Conservation (phyloP, 2,888 invertebrate species). For the Andrena hattorfiana region DNA sequence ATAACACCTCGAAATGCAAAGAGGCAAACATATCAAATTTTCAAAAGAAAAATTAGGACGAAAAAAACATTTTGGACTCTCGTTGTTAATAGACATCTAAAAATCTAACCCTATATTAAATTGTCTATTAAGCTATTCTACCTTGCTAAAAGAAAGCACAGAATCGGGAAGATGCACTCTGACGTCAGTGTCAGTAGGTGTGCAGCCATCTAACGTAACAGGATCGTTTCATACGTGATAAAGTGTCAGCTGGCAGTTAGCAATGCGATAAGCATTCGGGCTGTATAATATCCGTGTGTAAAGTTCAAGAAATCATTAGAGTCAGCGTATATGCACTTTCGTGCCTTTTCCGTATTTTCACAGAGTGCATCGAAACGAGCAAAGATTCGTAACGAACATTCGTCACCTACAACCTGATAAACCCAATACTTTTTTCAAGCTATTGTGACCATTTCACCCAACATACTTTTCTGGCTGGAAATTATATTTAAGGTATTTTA, state of each 20-base stretch:
- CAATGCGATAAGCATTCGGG: constrained; percentile 50
- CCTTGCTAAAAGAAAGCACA: neutral
- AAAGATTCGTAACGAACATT: neutral
- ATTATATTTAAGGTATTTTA: no score
- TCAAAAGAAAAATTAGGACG: neutral
- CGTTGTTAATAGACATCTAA: neutral
- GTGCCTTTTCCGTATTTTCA: constrained; percentile 9
- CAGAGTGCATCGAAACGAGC: neutral
- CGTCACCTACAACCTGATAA: neutral
- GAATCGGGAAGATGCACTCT: constrained; percentile 9
- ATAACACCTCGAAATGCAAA: no score
- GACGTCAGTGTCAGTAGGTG: constrained; percentile 46
- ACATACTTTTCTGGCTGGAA: no score
- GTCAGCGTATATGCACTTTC: constrained; percentile 13
- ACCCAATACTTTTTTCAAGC: neutral
- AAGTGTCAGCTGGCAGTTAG: constrained; percentile 55
- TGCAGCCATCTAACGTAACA: constrained; percentile 63
- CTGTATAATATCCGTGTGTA: constrained; percentile 13
- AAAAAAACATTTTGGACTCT: neutral
- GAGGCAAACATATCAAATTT: neutral
- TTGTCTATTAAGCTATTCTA: neutral
- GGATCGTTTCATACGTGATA: constrained; percentile 62
- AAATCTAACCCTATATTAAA: no score
- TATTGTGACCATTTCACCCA: neutral
- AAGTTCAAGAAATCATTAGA: constrained; percentile 26